phyloP scores from a whole-genome alignment of 2,888 invertebrate species.

The Drosophila koepferae region DNA sequence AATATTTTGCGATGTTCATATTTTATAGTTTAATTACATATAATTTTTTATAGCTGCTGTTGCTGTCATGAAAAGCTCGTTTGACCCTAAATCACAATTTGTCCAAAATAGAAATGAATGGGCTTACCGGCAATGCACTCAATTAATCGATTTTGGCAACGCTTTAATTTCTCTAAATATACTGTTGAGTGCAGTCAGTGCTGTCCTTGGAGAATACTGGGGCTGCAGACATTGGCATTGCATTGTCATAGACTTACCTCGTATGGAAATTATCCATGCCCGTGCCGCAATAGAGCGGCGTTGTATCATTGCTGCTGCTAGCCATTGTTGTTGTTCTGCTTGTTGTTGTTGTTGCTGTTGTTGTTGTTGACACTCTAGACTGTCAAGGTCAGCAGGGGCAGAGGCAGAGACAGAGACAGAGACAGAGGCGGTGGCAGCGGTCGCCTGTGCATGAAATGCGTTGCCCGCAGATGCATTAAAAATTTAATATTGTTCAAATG shows the following conservation, averaged over 20 bases:
- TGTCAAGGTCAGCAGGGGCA: conserved; percentile 41
- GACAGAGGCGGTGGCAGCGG: conserved; percentile 34
- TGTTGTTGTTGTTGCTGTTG: conserved; percentile 14
- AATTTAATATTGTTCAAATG: conserved; percentile 53
- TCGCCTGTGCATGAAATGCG: conserved; percentile 37
- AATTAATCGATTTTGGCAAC: conserved; percentile 51
- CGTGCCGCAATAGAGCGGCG: conserved; percentile 80
- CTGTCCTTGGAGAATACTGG: conserved; percentile 46
- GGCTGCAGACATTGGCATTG: conserved; percentile 30
- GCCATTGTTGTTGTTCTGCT: conserved; percentile 53
- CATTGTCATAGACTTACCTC: conserved; percentile 70
- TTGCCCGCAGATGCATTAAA: conserved; percentile 57
- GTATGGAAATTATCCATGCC: conserved; percentile 83
- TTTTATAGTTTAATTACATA: conserved; percentile 6
- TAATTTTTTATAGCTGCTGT: conserved; percentile 34
- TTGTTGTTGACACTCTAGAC: conserved; percentile 42
- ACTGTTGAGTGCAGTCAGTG: conserved; percentile 10
- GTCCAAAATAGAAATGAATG: neutral
- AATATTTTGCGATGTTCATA: conserved; percentile 15
- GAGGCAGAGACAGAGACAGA: conserved; percentile 37
- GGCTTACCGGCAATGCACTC: neutral
- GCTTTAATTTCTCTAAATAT: conserved; percentile 29
- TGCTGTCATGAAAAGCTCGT: conserved; percentile 38
- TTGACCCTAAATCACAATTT: conserved; percentile 21
- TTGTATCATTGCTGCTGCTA: conserved; percentile 72